Base-by-base conservation (phyloP, 2,113 vertebrate species). In the Neodontobutis hainanensis region DNA sequence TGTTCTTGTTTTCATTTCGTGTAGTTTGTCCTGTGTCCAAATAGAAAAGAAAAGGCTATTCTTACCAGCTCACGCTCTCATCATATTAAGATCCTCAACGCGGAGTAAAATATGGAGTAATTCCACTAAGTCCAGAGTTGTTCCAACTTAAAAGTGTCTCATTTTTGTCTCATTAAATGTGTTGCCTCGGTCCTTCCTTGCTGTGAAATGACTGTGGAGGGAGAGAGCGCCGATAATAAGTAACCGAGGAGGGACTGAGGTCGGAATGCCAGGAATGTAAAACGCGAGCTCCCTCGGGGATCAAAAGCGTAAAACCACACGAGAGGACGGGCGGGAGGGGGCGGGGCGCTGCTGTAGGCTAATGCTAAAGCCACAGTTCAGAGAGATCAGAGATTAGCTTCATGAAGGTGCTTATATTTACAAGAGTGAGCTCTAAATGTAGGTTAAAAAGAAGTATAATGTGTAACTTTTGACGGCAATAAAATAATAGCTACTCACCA, bases 211-310 rank as follows among this genome's bases (percentile, higher is more conserved):
- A 83, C 63, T 85, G 77, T 70, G 76, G 81, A 61, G 80, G 61
- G 81, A 81, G 78, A 83, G 84, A 84, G 89, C 91, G 82, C 91
- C 84, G 91, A 92, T 92, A 92, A 93, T 94, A 92, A 94, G 90
- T 88, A 90, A 91, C 90, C 78, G 89, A 90, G 88, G 84, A 89
- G 89, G 90, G 91, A 94, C 83, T 77, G 89, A 86, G 90, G 75
- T 88, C 88, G 95, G 95, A 96, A 98, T 97, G 95, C 72, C 84
- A 88, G 95, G 96, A 97, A 98, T 97, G 95, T 83, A 90, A 94
- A 93, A 93, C 93, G 93, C 93, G 93, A 94, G 91, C 92, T 94
- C 93, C 94, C 93, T 93, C 93, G 70, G 89, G 89, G 90, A 93
- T 92, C 92, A 90, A 89, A 91, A 81, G 90, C 90, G 83, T 89